Evolutionary conservation across 1,140 invertebrate genomes (phyloP), one percentile per base, ranked within the genome.

Genomic region (Hyphantria cunea): DNA sequence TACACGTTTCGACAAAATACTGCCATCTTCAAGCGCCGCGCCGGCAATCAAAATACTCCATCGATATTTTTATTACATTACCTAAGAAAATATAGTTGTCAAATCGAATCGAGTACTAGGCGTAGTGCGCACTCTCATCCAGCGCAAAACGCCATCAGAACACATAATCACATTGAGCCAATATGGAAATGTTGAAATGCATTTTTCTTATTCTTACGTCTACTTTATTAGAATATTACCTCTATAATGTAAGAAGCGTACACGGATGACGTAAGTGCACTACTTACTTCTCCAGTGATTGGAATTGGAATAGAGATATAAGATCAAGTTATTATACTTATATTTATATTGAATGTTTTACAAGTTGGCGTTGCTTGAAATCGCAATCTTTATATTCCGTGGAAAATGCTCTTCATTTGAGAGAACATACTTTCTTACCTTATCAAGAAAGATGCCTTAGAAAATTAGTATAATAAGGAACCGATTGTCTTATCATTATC

Each of bases 151-250:
- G 11, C 45, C 39, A 60, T 42, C 56, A 51, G 15, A 12, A 1
- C 9, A 50, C 13, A 33, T 60, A 60, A 60, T 51, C 56, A 60
- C 37, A 60, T 60, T 60, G 34, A 51, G 41, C 15, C 47, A 12
- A 51, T 44, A 60, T 32, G 48, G 56, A 60, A 34, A 42, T 48
- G n/a, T 37, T 15, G 48, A 51, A n/a, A 44, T 60, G 56, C 56
- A 51, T 47, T 33, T 48, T 8, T 42, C 56, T 51, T 41, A 33
- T 60, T 12, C 39, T 44, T 48, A 39, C 55, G 34, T 58, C 44
- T 42, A 39, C 45, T 5, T 59, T 59, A 59, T 59, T 59, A 59
- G n/a, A 41, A 56, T 32, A 59, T n/a, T n/a, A 49, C 44, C 55
- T 49, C 55, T 49, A 37, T 37, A 37, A 37, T 7, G 7, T 37